phyloP scores from a whole-genome alignment of 2,888 invertebrate species.

The Eupithecia dodoneata region DNA sequence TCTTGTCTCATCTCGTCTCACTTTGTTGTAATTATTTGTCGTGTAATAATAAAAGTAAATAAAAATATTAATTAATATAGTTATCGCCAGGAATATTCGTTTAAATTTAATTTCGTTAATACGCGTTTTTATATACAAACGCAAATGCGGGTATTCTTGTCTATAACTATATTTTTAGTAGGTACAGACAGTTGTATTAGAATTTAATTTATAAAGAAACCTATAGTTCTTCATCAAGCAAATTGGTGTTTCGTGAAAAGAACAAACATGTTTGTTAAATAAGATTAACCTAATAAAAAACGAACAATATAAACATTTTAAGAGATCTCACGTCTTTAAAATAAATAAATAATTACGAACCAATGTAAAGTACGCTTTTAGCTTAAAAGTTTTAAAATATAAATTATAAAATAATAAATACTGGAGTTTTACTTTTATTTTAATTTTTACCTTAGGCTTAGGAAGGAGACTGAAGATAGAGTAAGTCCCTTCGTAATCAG shows the following conservation, averaged over 20 bases:
- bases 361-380: constrained; percentile 8
- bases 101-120: no score
- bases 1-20: no score
- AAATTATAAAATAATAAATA: background rate
- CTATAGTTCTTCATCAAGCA: background rate
- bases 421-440: background rate
- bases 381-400: background rate
- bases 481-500: no score
- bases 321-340: constrained; percentile 3
- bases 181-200: background rate
- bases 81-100: background rate
- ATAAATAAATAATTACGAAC: background rate
- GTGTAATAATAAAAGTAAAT: background rate
- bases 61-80: background rate
- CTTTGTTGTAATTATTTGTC: background rate
- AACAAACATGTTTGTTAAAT: background rate
- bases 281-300: constrained; percentile 25
- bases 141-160: background rate
- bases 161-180: background rate
- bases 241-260: background rate
- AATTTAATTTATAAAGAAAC: background rate
- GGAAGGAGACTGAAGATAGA: no score
- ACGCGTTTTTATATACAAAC: no score
- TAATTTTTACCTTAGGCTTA: no score
- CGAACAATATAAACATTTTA: background rate